phyloP scores from a whole-genome alignment of 2,797 vertebrate genomes.

The Podargus strigoides region DNA sequence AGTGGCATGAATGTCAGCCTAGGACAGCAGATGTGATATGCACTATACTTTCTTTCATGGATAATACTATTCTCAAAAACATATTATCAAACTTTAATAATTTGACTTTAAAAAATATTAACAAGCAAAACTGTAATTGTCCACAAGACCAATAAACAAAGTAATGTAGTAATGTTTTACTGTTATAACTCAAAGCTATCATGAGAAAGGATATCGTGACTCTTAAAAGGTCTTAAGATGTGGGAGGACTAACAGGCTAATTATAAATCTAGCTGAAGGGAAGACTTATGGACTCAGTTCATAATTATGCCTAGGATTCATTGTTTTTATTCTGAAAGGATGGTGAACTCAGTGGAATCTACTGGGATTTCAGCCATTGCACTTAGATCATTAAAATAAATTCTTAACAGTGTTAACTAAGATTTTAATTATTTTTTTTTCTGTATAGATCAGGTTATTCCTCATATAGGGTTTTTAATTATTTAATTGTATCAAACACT shows the following conservation, averaged over 20 bases:
- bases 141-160: background rate
- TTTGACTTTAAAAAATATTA: background rate
- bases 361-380: background rate
- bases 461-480: background rate
- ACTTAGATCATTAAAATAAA: background rate
- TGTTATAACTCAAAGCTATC: background rate
- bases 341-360: background rate
- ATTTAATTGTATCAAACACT: background rate
- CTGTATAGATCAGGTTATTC: background rate
- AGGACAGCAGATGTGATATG: background rate
- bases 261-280: constrained; percentile 26
- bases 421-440: background rate
- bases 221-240: background rate
- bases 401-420: background rate
- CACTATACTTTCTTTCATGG: background rate
- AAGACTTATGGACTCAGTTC: background rate
- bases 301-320: background rate
- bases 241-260: background rate
- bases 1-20: background rate
- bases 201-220: background rate
- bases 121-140: background rate
- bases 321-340: background rate
- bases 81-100: background rate
- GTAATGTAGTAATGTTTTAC: background rate
- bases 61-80: background rate